Percentiles rank a stretch among this genome's conserved stretches.
Evolutionary conservation across 2,113 vertebrate genomes (phyloP).

Genomic region (Rattus norvegicus): DNA sequence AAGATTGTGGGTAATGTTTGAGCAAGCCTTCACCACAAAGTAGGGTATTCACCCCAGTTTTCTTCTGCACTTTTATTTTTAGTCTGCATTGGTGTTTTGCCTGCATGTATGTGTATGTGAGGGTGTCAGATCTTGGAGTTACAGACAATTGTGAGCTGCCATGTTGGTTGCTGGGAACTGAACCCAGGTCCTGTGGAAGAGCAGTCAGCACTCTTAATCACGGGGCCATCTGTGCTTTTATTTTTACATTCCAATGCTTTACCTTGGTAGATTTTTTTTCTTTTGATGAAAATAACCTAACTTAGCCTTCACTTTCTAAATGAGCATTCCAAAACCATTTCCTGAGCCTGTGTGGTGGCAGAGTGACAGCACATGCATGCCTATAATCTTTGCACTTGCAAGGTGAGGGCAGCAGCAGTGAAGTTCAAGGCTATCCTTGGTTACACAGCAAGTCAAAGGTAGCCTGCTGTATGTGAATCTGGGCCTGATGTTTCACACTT

Average conservation of each 20-base stretch:
- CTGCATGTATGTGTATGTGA: background rate
- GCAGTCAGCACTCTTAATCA: background rate
- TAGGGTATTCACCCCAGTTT: background rate
- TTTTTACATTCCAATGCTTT: background rate
- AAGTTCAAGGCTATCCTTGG: too few relatives aligned
- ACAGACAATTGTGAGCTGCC: background rate
- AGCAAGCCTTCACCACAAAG: background rate
- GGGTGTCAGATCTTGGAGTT: background rate
- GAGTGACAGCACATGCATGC: background rate
- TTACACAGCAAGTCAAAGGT: background rate
- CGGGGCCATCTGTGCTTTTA: background rate
- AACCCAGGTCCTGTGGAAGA: background rate
- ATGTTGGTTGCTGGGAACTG: background rate
- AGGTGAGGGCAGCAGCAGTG: background rate
- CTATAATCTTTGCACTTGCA: background rate
- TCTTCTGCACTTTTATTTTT: background rate
- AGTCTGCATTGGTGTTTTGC: background rate
- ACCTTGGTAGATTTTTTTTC: too few relatives aligned
- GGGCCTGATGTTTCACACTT: background rate
- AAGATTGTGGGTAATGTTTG: background rate
- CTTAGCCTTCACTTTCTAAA: background rate
- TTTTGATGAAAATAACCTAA: background rate
- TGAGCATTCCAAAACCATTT: background rate
- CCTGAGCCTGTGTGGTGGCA: background rate
- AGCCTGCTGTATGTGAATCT: too few relatives aligned